phyloP scores from a whole-genome alignment of 1,140 invertebrate genomes.

The Vollenhovia emeryi region DNA sequence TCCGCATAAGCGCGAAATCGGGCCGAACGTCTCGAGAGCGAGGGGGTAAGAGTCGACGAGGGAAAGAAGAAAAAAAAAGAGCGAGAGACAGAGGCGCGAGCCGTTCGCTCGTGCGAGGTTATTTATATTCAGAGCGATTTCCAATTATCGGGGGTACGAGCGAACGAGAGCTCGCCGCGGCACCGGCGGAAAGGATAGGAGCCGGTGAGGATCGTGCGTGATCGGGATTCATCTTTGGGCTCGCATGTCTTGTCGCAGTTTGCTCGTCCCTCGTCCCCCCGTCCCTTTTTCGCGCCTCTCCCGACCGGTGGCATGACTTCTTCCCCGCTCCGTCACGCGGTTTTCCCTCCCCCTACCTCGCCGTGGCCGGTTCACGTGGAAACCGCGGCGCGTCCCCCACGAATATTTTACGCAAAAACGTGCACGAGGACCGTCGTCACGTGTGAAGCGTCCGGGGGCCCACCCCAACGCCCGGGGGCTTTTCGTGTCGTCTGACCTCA shows the following conservation, averaged over 20 bases:
- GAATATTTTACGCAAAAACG: slow-evolving; percentile 64
- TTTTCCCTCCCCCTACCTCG: slow-evolving; percentile 38
- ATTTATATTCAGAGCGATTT: slow-evolving; percentile 75
- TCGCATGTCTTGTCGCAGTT: slow-evolving; percentile 83
- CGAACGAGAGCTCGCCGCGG: slow-evolving; percentile 56
- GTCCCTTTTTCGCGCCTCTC: slow-evolving; percentile 71
- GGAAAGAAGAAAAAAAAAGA: background rate
- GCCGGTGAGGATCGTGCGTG: slow-evolving; percentile 76
- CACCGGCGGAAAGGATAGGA: slow-evolving; percentile 47
- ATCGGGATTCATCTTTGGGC: slow-evolving; percentile 81
- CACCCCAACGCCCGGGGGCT: slow-evolving; percentile 38
- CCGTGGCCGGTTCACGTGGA: slow-evolving; percentile 31
- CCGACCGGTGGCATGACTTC: slow-evolving; percentile 64
- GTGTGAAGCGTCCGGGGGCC: slow-evolving; percentile 38
- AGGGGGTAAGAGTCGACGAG: slow-evolving; percentile 22
- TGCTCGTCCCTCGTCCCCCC: slow-evolving; percentile 64
- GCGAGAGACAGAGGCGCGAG: background rate
- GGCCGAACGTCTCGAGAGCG: background rate
- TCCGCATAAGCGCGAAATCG: slow-evolving; percentile 22
- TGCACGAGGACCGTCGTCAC: slow-evolving; percentile 45
- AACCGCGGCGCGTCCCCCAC: slow-evolving; percentile 67
- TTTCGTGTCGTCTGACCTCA: slow-evolving; percentile 18
- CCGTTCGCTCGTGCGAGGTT: slow-evolving; percentile 57
- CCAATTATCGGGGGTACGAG: slow-evolving; percentile 68
- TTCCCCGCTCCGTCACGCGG: slow-evolving; percentile 45